A percentile compares a stretch with the other conserved stretches of the same genome.
phyloP scores from a whole-genome alignment of 2,113 vertebrate genomes.

The Dasyurus viverrinus region DNA sequence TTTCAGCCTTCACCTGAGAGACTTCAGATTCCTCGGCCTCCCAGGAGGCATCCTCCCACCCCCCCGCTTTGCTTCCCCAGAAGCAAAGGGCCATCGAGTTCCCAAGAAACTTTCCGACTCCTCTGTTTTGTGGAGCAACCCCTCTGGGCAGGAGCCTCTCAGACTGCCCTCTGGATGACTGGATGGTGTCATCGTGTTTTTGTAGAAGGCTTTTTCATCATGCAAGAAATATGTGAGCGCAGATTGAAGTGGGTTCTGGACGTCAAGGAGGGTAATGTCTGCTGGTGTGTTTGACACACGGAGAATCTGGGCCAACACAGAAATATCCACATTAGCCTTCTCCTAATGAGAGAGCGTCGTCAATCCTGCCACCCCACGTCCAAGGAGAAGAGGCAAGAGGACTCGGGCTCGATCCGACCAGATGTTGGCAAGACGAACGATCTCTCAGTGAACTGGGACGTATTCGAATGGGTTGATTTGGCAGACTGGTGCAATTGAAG shows the following conservation, averaged over 20 bases:
- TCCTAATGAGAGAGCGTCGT: slow-evolving; percentile 51
- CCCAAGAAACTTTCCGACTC: slow-evolving; percentile 57
- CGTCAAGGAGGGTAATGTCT: background rate
- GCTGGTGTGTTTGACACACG: slow-evolving; percentile 41
- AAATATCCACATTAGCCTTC: slow-evolving; percentile 19
- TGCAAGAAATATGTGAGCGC: slow-evolving; percentile 28
- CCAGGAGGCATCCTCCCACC: slow-evolving; percentile 36
- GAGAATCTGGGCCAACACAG: slow-evolving; percentile 33
- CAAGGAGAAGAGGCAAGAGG: slow-evolving; percentile 44
- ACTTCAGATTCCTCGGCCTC: slow-evolving; percentile 40
- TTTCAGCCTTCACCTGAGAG: slow-evolving; percentile 60
- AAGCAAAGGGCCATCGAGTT: slow-evolving; percentile 58
- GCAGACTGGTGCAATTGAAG: background rate
- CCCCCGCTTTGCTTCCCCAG: slow-evolving; percentile 24
- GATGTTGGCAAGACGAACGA: slow-evolving; percentile 43
- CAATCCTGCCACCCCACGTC: slow-evolving; percentile 22
- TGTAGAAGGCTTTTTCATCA: slow-evolving; percentile 18
- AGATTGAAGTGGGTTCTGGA: slow-evolving; percentile 10
- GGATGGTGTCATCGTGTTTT: slow-evolving; percentile 66
- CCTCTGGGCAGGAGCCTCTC: slow-evolving; percentile 59
- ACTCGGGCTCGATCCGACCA: background rate
- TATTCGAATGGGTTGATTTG: background rate
- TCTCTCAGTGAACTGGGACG: background rate
- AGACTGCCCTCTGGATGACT: slow-evolving; percentile 63
- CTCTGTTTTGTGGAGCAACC: slow-evolving; percentile 52